Conservation (phyloP, 2,113 vertebrate genomes). For the Oryzias javanicus region DNA sequence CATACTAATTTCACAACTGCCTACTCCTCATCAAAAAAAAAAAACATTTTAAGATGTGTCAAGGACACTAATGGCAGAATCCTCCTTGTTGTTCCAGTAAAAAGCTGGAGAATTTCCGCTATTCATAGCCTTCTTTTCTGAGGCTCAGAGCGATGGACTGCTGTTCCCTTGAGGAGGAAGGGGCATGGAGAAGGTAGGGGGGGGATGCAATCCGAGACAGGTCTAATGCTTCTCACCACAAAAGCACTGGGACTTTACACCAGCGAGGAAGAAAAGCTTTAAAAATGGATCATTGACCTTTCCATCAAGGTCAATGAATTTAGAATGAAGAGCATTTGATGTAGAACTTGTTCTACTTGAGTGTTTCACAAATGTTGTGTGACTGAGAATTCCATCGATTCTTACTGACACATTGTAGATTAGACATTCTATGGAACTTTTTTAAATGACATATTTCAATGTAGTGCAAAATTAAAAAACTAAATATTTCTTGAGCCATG, state of each 20-base stretch:
- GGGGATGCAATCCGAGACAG: conserved; percentile 66
- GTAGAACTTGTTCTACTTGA: conserved; percentile 11
- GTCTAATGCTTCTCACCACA: conserved; percentile 68
- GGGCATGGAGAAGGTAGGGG: conserved; percentile 11
- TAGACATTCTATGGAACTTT: too few relatives aligned
- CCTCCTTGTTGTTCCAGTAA: conserved; percentile 47
- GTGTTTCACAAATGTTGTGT: conserved; percentile 13
- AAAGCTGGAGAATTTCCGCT: conserved; percentile 57
- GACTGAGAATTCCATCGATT: too few relatives aligned
- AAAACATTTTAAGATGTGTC: conserved; percentile 44
- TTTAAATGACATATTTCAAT: too few relatives aligned
- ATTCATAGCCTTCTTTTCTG: conserved; percentile 69
- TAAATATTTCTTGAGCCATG: too few relatives aligned
- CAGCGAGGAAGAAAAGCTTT: conserved; percentile 41
- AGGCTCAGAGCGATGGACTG: conserved; percentile 48
- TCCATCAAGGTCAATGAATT: conserved; percentile 65
- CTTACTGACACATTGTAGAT: too few relatives aligned
- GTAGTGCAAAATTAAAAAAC: too few relatives aligned
- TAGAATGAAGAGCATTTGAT: conserved; percentile 29
- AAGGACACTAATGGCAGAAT: conserved; percentile 54
- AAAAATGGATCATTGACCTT: conserved; percentile 40
- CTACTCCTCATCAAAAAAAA: conserved; percentile 24
- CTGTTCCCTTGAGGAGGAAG: conserved; percentile 28
- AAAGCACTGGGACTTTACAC: conserved; percentile 28
- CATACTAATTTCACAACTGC: conserved; percentile 21